Percentiles rank a stretch among this genome's conserved stretches.
Evolutionary conservation across 2,797 vertebrate genomes (phyloP).

Genomic region (Diceros bicornis): DNA sequence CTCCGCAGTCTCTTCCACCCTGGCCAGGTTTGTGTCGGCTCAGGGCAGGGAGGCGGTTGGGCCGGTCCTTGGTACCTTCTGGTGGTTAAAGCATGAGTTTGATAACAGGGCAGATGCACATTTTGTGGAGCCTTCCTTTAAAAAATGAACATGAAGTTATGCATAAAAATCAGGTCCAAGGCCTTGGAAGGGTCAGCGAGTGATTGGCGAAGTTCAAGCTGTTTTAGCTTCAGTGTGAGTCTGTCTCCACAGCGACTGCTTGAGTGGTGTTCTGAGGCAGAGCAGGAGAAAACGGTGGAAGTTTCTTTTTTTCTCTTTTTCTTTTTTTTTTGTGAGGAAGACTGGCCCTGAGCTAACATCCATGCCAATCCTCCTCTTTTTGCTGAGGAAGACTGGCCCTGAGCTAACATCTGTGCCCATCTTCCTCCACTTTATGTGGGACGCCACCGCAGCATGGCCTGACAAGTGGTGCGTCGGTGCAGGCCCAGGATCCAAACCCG

Average conservation of each 20-base stretch:
- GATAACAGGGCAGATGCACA: accelerated
- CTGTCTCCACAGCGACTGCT: not conserved
- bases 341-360: too few species aligned
- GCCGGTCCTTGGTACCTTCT: not conserved
- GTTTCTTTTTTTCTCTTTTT: too few species aligned
- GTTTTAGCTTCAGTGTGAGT: not conserved
- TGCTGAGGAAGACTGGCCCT: too few species aligned
- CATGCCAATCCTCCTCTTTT: too few species aligned
- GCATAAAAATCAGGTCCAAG: not conserved
- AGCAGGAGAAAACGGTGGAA: not conserved
- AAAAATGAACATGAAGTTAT: not conserved
- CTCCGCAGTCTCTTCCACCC: not conserved
- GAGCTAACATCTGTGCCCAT: too few species aligned
- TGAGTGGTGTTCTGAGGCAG: not conserved
- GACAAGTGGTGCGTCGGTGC: too few species aligned
- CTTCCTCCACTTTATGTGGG: too few species aligned
- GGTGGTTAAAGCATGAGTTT: not conserved
- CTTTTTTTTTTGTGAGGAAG: too few species aligned
- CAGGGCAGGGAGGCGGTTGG: not conserved
- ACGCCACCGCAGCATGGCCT: too few species aligned
- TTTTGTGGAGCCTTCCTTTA: not conserved
- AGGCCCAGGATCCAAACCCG: too few species aligned
- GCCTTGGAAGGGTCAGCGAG: not conserved
- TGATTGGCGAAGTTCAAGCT: too few species aligned
- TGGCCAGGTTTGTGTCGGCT: not conserved